Conservation (phyloP, 92 coral and sea anemone species). For the Plumapathes pennacea region DNA sequence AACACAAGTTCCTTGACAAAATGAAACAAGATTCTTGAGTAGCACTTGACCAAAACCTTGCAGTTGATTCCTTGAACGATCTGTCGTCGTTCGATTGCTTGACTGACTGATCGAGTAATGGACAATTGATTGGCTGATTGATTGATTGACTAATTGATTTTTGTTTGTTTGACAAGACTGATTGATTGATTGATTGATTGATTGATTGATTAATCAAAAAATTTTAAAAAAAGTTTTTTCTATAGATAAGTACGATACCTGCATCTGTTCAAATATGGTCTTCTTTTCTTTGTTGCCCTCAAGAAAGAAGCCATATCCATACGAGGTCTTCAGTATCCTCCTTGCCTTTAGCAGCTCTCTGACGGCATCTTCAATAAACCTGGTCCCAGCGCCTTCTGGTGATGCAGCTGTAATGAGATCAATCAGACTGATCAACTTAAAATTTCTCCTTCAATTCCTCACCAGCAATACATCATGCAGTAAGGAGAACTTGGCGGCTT, state of each 20-base stretch:
- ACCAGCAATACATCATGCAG: background rate
- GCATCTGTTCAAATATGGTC: constrained; percentile 92
- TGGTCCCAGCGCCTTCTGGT: constrained; percentile 75
- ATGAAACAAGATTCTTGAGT: too few relatives aligned
- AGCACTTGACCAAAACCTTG: too few relatives aligned
- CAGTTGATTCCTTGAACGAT: too few relatives aligned
- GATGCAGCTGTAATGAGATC: constrained; percentile 48
- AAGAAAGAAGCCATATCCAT: constrained; percentile 84
- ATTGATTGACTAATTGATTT: background rate
- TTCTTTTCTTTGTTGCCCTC: constrained; percentile 88
- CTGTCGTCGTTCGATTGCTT: too few relatives aligned
- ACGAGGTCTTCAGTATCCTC: constrained; percentile 85
- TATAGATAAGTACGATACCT: constrained; percentile 36
- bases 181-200: background rate
- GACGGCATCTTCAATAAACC: constrained; percentile 90
- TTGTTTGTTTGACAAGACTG: background rate
- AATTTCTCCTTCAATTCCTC: background rate
- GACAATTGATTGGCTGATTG: background rate
- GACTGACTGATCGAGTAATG: background rate
- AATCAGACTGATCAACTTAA: background rate
- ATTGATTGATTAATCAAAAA: background rate
- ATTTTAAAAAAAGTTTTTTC: background rate
- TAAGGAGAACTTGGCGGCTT: background rate
- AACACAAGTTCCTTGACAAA: too few relatives aligned
- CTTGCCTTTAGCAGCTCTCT: constrained; percentile 77